phyloP scores from a whole-genome alignment of 2,888 invertebrate genomes.

The Podotricha telesiphe region DNA sequence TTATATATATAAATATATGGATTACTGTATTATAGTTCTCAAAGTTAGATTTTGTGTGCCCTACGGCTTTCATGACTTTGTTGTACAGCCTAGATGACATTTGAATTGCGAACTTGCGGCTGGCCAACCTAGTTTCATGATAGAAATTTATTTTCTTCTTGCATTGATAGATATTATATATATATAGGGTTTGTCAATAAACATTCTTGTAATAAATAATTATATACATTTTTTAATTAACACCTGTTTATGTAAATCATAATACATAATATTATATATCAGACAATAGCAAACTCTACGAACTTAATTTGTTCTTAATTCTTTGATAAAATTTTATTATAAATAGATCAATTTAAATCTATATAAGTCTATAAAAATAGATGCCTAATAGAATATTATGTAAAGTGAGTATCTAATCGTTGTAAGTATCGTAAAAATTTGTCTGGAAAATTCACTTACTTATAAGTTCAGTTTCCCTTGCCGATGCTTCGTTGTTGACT shows the following conservation, averaged over 20 bases:
- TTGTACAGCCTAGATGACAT: conserved; percentile 24
- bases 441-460: conserved; percentile 52
- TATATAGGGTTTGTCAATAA: not conserved
- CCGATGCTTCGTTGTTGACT: conserved; percentile 54
- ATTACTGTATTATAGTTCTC: too few relatives aligned
- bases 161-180: conserved; percentile 9
- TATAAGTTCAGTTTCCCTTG: conserved; percentile 52
- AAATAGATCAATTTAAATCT: not conserved
- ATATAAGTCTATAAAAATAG: not conserved
- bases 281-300: not conserved
- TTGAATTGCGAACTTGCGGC: conserved; percentile 32
- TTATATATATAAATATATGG: too few relatives aligned
- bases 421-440: conserved; percentile 12
- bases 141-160: conserved; percentile 29
- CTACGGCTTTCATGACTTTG: too few relatives aligned
- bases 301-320: too few relatives aligned
- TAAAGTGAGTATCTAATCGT: not conserved
- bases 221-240: not conserved
- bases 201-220: not conserved
- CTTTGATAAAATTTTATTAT: not conserved
- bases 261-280: not conserved
- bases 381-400: not conserved
- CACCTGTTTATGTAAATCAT: not conserved
- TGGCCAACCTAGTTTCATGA: conserved; percentile 29
- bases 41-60: too few relatives aligned